Percentiles rank a stretch among this genome's conserved stretches.
phyloP scores from a whole-genome alignment of 2,797 vertebrate species.

The Phoebastria nigripes region DNA sequence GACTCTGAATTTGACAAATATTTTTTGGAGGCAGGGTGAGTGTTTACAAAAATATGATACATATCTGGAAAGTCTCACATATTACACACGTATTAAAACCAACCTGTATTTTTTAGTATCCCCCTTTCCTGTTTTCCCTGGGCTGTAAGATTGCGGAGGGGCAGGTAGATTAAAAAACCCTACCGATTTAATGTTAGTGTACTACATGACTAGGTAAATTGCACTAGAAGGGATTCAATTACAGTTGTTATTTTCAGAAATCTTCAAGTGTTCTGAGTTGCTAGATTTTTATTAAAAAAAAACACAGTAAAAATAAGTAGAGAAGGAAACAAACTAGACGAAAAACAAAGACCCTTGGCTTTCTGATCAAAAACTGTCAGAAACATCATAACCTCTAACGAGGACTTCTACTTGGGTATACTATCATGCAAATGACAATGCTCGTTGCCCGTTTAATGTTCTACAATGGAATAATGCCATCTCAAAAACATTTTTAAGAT shows the following conservation, averaged over 20 bases:
- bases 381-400: neutral
- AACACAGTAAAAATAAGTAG: neutral
- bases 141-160: neutral
- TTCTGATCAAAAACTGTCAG: neutral
- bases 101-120: neutral
- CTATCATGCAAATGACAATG: neutral
- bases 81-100: neutral
- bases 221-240: neutral
- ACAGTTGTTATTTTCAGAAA: neutral
- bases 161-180: neutral
- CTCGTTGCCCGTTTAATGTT: neutral
- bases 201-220: neutral
- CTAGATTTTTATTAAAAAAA: neutral
- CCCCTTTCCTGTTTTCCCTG: neutral
- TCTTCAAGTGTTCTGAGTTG: neutral
- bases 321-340: neutral
- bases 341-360: neutral
- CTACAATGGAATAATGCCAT: neutral
- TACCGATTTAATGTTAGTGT: accelerated
- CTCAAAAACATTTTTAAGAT: neutral
- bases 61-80: neutral
- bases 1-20: neutral
- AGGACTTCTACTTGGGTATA: neutral
- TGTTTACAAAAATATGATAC: neutral
- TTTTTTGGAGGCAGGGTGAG: neutral